Base-by-base conservation (phyloP, 2,888 invertebrate species). In the Nephrotoma flavescens region DNA sequence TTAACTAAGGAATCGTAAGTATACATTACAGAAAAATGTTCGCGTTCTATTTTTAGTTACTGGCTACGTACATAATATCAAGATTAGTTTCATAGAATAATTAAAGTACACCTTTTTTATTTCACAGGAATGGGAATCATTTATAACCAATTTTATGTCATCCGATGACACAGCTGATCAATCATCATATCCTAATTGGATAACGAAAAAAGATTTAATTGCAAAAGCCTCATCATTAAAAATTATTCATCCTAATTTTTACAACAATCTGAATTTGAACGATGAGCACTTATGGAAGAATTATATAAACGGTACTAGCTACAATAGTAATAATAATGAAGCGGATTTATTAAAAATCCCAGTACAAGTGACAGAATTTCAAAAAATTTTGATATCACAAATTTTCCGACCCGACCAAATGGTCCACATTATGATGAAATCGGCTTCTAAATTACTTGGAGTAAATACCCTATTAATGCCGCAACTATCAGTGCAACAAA, bases 331-430 rank as follows among this genome's bases (percentile, higher is more conserved):
- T 84, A 42, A 84, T 15, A 84, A 84, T 19, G 89, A 90, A 15
- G 88, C 88, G 89, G 94, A 95, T 90, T 94, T 95, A 90, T 90
- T 92, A 86, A 93, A 93, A 88, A 92, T 96, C 86, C 95, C 95
- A 88, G 92, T 92, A 88, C 93, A 93, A 86, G 90, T 96, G 86
- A 94, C 94, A 0, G 92, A 94, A 0, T 98, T 99, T 90, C 97
- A 99, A 90, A 95, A 95, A 88, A 93, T 98, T 0, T 92, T 98
- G 0, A 91, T 96, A 0, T 94, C 97, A 0, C 95, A 97, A 90
- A 95, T 96, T 0, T 92, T 97, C 4, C 93, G 97, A 6, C 97
- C 98, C 0, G 98, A 98, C 90, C 93, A 96, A 86, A 92, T 97
- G 44, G 95, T 96, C 89, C 94, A 95, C 31, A 95, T 96, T 57